These are phyloP conservation scores for Hecatera dysodea DNA, from an alignment of 2,888 invertebrate species.

Conservation along the genomic window DNA sequence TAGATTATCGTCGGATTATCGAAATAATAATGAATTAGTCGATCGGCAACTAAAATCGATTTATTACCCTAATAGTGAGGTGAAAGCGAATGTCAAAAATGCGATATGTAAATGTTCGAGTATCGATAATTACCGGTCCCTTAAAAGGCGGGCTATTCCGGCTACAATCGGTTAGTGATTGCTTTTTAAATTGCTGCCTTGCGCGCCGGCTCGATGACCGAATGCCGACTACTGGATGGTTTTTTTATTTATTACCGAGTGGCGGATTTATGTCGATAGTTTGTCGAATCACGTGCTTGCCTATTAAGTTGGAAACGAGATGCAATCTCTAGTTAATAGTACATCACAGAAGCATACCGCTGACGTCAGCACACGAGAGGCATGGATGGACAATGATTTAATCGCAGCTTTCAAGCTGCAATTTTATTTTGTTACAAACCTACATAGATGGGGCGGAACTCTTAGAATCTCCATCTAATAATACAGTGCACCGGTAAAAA, in stretches of 20 bases:
- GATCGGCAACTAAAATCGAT: slow-evolving; percentile 52
- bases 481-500: slow-evolving; percentile 40
- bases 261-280: slow-evolving; percentile 69
- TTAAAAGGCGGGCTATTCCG: slow-evolving; percentile 84
- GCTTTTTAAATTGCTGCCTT: slow-evolving; percentile 86
- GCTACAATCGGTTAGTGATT: slow-evolving; percentile 84
- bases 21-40: slow-evolving; percentile 51
- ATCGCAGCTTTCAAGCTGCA: slow-evolving; percentile 20
- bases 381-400: slow-evolving; percentile 21
- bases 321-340: slow-evolving; percentile 49
- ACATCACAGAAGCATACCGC: slow-evolving; percentile 15
- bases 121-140: slow-evolving; percentile 86
- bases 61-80: slow-evolving; percentile 72
- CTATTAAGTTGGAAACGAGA: slow-evolving; percentile 54
- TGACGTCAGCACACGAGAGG: slow-evolving; percentile 14
- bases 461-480: slow-evolving; percentile 37
- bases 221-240: slow-evolving; percentile 77
- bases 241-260: slow-evolving; percentile 75
- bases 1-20: slow-evolving; percentile 51
- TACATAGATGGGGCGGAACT: slow-evolving; percentile 40
- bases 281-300: slow-evolving; percentile 57
- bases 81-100: slow-evolving; percentile 80
- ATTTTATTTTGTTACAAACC: slow-evolving; percentile 40
- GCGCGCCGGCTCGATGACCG: slow-evolving; percentile 70
- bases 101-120: slow-evolving; percentile 82